Base-by-base conservation (phyloP, 2,797 vertebrate species). In the Paedocypris micromegethes region DNA sequence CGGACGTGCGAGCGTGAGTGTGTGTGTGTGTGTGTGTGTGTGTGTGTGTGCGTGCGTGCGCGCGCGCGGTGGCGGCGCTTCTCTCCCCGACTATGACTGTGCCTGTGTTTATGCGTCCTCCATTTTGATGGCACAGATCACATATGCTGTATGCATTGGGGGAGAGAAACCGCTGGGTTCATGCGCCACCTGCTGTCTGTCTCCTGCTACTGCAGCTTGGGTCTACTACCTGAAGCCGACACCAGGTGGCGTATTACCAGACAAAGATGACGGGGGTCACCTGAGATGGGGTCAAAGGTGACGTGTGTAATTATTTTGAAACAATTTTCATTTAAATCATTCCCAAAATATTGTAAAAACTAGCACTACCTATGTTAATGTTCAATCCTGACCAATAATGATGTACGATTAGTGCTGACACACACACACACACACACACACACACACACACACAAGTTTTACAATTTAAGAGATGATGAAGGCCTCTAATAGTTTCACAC, bases 81-180 rank as follows among this genome's bases (percentile, higher is more conserved):
- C 50, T 70, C 60, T 66, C 40, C 9, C 64, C 6, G 3, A 58
- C 9, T 49, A 53, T 63, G 70, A 64, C 66, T 64, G 65, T 72
- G 70, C 61, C 74, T 72, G 70, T 69, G 56, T 70, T 69, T 58
- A 62, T 68, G 66, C 58, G 62, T 61, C 78, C 75, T 79, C 78
- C 78, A 79, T 79, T 79, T 79, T 79, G 78, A 77, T 79, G 76
- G 76, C 76, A 77, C 76, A 66, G 76, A 77, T 79, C 66, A 68
- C 72, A 79, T 76, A 76, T 74, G 69, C 69, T 70, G 70, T 66
- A 70, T 67, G 70, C 62, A 56, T 61, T 49, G 61, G 51, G 48
- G 59, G 44, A 64, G 62, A 65, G 57, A 56, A 58, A 45, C n/a
- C 3, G 47, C 41, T 53, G 66, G 60, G 63, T 67, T 40, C 51